phyloP scores from a whole-genome alignment of 2,113 vertebrate genomes.

The Scomber japonicus region DNA sequence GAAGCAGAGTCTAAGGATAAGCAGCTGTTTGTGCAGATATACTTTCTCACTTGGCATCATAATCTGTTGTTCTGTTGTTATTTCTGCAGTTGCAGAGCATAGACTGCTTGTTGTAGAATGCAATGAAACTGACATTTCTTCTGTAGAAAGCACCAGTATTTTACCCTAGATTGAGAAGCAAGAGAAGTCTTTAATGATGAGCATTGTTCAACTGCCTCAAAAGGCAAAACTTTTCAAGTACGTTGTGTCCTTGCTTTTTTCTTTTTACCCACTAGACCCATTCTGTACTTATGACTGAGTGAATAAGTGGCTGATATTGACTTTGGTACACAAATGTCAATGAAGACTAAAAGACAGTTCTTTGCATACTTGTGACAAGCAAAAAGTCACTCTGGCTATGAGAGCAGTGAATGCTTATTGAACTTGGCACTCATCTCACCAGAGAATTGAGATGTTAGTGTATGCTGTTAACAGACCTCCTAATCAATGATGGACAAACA shows the following conservation, averaged over 20 bases:
- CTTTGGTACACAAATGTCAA: slow-evolving; percentile 70
- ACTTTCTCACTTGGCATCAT: slow-evolving; percentile 21
- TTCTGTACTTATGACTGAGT: slow-evolving; percentile 54
- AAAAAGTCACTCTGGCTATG: slow-evolving; percentile 42
- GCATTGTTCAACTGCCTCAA: slow-evolving; percentile 21
- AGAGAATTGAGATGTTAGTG: slow-evolving; percentile 62
- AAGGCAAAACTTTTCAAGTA: slow-evolving; percentile 49
- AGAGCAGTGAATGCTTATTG: slow-evolving; percentile 67
- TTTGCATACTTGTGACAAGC: slow-evolving; percentile 62
- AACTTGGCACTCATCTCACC: slow-evolving; percentile 55
- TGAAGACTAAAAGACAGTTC: slow-evolving; percentile 64
- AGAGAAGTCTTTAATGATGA: slow-evolving; percentile 37
- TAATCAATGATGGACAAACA: slow-evolving; percentile 75
- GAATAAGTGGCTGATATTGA: slow-evolving; percentile 79
- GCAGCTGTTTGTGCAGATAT: slow-evolving; percentile 27
- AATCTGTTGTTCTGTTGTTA: slow-evolving; percentile 27
- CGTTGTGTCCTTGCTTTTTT: slow-evolving; percentile 42
- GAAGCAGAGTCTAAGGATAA: slow-evolving; percentile 26
- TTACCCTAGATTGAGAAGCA: neutral
- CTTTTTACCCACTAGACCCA: slow-evolving; percentile 28
- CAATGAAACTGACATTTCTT: slow-evolving; percentile 30
- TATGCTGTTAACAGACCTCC: slow-evolving; percentile 64
- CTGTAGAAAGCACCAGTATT: slow-evolving; percentile 25
- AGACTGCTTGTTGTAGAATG: neutral
- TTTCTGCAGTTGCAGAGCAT: slow-evolving; percentile 9